These are phyloP conservation scores for Choristoneura fumiferana DNA, from an alignment of 1,140 invertebrate genomes.

Conservation along the genomic window DNA sequence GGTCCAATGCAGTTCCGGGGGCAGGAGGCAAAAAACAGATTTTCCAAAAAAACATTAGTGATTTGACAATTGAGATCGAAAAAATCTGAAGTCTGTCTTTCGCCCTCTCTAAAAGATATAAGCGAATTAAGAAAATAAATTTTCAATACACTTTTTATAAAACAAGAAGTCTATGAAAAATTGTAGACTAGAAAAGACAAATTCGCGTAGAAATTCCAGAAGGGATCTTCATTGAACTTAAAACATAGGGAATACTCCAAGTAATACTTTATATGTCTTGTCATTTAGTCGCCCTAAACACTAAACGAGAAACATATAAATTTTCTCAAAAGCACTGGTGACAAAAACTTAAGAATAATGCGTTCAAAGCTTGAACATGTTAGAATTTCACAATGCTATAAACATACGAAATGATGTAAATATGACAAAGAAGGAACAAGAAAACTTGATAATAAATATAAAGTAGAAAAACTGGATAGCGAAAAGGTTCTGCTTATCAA, in stretches of 20 bases:
- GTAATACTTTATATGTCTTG: constrained; percentile 69
- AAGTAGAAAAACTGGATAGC: constrained; percentile 27
- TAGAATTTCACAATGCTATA: constrained; percentile 19
- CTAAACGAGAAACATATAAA: constrained; percentile 76
- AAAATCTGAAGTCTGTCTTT: constrained; percentile 14
- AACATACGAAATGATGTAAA: constrained; percentile 20
- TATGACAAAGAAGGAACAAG: constrained; percentile 23
- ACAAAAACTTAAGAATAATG: constrained; percentile 19
- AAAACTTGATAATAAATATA: constrained; percentile 24
- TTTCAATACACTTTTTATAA: constrained; percentile 19
- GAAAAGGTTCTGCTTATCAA: constrained; percentile 23
- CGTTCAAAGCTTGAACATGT: constrained; percentile 15
- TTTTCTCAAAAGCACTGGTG: constrained; percentile 23
- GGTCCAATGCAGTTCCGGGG: neutral
- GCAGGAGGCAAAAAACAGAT: neutral
- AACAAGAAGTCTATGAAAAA: constrained; percentile 32
- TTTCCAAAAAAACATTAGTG: neutral
- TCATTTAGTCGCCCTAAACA: constrained; percentile 76
- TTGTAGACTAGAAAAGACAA: constrained; percentile 26
- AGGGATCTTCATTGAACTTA: constrained; percentile 37
- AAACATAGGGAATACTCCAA: constrained; percentile 59
- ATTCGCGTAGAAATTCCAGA: constrained; percentile 28
- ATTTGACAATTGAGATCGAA: constrained; percentile 20
- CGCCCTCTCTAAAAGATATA: constrained; percentile 27
- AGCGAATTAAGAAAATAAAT: constrained; percentile 31